Conservation (phyloP, 2,888 invertebrate species). For the Folsomia manolachei region DNA sequence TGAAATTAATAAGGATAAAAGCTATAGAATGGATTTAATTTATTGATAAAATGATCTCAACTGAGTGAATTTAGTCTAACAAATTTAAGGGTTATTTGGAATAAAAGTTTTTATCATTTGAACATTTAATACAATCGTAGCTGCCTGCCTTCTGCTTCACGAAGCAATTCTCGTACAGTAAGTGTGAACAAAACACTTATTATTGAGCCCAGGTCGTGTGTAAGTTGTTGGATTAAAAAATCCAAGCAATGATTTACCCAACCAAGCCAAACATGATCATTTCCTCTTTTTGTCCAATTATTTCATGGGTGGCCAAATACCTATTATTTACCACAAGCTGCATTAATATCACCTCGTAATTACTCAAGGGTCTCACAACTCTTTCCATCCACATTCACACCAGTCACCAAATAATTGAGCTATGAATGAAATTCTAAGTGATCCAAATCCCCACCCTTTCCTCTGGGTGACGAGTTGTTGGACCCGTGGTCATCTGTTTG, state of each 20-base stretch:
- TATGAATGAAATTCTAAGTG: too few relatives aligned
- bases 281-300: too few relatives aligned
- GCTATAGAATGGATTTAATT: too few relatives aligned
- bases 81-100: not conserved
- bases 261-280: not conserved
- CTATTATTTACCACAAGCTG: not conserved
- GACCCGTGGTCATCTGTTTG: not conserved
- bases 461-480: not conserved
- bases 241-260: not conserved
- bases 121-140: not conserved
- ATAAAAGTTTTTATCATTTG: too few relatives aligned
- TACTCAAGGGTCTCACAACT: not conserved
- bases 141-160: not conserved
- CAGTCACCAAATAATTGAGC: not conserved
- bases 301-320: not conserved
- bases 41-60: too few relatives aligned
- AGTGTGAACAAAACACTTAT: not conserved
- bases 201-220: not conserved
- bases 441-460: not conserved
- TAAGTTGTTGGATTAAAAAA: not conserved
- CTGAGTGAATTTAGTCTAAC: too few relatives aligned
- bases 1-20: too few relatives aligned
- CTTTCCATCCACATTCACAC: not conserved
- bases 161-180: not conserved
- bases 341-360: not conserved